phyloP scores from a whole-genome alignment of 2,797 vertebrate genomes.

The Lophotriccus pileatus region DNA sequence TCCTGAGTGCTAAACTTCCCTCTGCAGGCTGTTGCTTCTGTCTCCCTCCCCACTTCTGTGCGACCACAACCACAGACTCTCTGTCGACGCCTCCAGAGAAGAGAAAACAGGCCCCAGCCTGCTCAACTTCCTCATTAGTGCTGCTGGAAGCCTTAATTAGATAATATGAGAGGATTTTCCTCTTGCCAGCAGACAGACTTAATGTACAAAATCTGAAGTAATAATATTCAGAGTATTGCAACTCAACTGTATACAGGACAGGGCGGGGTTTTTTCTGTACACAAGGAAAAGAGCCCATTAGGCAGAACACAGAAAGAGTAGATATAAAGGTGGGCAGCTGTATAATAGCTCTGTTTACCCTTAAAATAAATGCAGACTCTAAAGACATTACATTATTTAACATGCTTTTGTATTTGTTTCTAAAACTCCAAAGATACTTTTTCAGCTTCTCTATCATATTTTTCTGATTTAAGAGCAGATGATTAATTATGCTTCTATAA shows the following conservation, averaged over 20 bases:
- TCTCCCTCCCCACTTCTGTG: not conserved
- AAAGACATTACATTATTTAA: slow-evolving; percentile 15
- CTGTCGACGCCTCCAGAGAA: slow-evolving; percentile 57
- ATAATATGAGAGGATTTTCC: slow-evolving; percentile 63
- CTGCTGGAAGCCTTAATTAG: slow-evolving; percentile 67
- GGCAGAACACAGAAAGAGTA: slow-evolving; percentile 43
- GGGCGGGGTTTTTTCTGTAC: not conserved
- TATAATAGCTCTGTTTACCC: slow-evolving; percentile 19
- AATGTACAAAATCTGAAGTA: slow-evolving; percentile 57
- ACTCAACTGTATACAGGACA: slow-evolving; percentile 64
- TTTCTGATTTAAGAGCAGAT: slow-evolving; percentile 44
- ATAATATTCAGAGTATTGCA: slow-evolving; percentile 56
- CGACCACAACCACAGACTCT: slow-evolving; percentile 53
- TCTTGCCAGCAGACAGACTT: slow-evolving; percentile 68
- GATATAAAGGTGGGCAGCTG: slow-evolving; percentile 8
- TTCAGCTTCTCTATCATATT: slow-evolving; percentile 43
- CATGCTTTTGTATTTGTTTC: not conserved
- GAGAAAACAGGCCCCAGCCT: slow-evolving; percentile 66
- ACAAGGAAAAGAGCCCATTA: slow-evolving; percentile 28
- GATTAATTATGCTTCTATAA: slow-evolving; percentile 43
- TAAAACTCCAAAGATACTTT: slow-evolving; percentile 6
- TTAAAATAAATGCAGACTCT: slow-evolving; percentile 23
- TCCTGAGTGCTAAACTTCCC: not conserved
- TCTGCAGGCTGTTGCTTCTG: not conserved
- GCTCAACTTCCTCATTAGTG: slow-evolving; percentile 53